Conservation (phyloP, 2,888 invertebrate species). For the Pseudolycoriella hygida region DNA sequence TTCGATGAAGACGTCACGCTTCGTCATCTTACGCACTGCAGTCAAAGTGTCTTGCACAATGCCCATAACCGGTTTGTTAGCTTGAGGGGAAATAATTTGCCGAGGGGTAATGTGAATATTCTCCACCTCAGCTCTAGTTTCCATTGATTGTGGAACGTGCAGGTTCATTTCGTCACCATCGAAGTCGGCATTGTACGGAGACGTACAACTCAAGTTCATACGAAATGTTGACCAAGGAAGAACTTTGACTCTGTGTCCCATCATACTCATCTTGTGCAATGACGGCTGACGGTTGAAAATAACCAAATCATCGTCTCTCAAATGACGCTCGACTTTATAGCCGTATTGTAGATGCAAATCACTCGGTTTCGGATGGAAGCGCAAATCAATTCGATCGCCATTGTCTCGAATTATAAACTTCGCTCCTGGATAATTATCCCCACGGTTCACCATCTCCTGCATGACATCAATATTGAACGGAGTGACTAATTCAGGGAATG, state of each 20-base stretch:
- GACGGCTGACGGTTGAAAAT: slow-evolving; percentile 99
- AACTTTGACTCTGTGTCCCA: slow-evolving; percentile 96
- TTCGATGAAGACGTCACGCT: slow-evolving; percentile 87
- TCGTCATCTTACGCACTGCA: slow-evolving; percentile 97
- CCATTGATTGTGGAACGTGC: slow-evolving; percentile 97
- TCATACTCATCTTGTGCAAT: slow-evolving; percentile 99
- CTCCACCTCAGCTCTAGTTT: slow-evolving; percentile 93
- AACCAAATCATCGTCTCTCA: slow-evolving; percentile 93
- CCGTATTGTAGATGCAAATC: slow-evolving; percentile 93
- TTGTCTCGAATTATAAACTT: slow-evolving; percentile 98
- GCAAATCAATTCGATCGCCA: slow-evolving; percentile 92
- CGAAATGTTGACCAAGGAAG: slow-evolving; percentile 99
- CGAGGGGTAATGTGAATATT: slow-evolving; percentile 94
- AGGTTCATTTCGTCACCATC: slow-evolving; percentile 99
- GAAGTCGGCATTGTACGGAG: slow-evolving; percentile 99
- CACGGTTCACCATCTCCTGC: slow-evolving; percentile 79
- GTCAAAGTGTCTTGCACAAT: slow-evolving; percentile 98
- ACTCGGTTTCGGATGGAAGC: slow-evolving; percentile 97
- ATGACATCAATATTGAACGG: slow-evolving; percentile 95
- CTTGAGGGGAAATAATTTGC: slow-evolving; percentile 97
- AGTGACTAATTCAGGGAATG: slow-evolving; percentile 97
- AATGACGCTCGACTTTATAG: slow-evolving; percentile 91
- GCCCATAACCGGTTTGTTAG: slow-evolving; percentile 99
- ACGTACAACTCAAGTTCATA: slow-evolving; percentile 95
- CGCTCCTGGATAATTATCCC: slow-evolving; percentile 97